phyloP scores from a whole-genome alignment of 2,797 vertebrate genomes.

The Hephaestus fuliginosus region DNA sequence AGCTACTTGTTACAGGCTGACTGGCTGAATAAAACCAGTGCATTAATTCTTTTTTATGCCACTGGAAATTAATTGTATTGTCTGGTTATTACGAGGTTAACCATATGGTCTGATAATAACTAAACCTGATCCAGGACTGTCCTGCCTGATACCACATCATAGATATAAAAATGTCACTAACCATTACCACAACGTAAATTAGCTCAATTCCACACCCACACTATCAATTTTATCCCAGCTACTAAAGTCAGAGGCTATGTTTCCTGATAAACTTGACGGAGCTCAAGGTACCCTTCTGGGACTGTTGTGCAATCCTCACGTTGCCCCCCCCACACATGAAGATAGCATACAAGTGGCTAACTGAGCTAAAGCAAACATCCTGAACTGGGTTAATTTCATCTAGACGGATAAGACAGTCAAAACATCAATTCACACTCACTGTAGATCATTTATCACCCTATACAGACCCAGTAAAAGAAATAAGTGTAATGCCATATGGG shows the following conservation, averaged over 20 bases:
- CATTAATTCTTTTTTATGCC: too few relatives aligned
- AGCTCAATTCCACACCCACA: background rate
- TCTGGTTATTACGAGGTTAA: background rate
- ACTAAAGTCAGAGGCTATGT: background rate
- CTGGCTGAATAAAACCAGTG: too few relatives aligned
- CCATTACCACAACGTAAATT: background rate
- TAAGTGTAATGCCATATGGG: background rate
- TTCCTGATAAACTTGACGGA: background rate
- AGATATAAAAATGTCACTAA: too few relatives aligned
- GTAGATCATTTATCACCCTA: fast-evolving
- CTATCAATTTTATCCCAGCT: too few relatives aligned
- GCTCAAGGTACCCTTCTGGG: background rate
- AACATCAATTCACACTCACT: fast-evolving
- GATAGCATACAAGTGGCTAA: conserved; percentile 39
- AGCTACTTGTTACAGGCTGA: background rate
- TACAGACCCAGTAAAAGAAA: background rate
- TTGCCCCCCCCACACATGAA: background rate
- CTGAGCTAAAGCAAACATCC: background rate
- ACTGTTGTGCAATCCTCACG: conserved; percentile 21
- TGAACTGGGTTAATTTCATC: background rate
- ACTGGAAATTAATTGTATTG: background rate
- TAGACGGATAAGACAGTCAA: fast-evolving
- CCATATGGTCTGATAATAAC: background rate
- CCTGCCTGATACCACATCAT: background rate
- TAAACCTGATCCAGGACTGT: background rate